Percentiles rank a stretch among this genome's conserved stretches.
Conservation (phyloP, 23 tunicate genomes). For the Trididemnum clinides region DNA sequence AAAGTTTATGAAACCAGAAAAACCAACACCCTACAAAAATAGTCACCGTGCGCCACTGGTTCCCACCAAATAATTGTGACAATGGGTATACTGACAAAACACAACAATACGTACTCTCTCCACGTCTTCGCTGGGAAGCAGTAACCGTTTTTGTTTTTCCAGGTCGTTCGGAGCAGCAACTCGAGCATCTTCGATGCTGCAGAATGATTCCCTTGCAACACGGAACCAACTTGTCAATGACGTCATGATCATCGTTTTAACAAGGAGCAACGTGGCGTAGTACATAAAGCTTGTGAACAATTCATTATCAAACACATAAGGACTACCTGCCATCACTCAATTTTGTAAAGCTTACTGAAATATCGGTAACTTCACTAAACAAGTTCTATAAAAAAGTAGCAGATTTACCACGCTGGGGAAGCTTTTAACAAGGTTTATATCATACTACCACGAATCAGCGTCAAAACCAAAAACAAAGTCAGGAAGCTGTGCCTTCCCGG, state of each 20-base stretch:
- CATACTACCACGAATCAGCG: too few species aligned
- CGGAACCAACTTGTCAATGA: constrained; percentile 34
- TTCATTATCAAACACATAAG: constrained; percentile 50
- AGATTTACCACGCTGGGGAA: too few species aligned
- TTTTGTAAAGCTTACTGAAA: not conserved
- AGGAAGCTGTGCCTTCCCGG: too few species aligned
- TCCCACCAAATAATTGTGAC: too few species aligned
- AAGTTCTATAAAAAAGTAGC: not conserved
- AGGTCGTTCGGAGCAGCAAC: constrained; percentile 31
- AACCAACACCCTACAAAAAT: too few species aligned
- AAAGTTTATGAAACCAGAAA: too few species aligned
- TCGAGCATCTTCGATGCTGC: constrained; percentile 53
- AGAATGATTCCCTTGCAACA: not conserved
- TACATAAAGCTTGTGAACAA: constrained; percentile 36
- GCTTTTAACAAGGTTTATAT: not conserved
- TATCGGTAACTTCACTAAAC: not conserved
- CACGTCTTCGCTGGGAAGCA: constrained; percentile 36
- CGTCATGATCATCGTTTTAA: constrained; percentile 49
- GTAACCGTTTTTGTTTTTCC: constrained; percentile 48
- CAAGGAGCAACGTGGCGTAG: constrained; percentile 50
- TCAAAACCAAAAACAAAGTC: too few species aligned
- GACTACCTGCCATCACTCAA: not conserved
- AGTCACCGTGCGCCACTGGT: too few species aligned
- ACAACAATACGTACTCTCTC: too few species aligned
- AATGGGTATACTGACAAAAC: too few species aligned